A percentile compares a stretch with the other conserved stretches of the same genome.
phyloP scores from a whole-genome alignment of 2,888 invertebrate species.

The Chymomyza caudatula region DNA sequence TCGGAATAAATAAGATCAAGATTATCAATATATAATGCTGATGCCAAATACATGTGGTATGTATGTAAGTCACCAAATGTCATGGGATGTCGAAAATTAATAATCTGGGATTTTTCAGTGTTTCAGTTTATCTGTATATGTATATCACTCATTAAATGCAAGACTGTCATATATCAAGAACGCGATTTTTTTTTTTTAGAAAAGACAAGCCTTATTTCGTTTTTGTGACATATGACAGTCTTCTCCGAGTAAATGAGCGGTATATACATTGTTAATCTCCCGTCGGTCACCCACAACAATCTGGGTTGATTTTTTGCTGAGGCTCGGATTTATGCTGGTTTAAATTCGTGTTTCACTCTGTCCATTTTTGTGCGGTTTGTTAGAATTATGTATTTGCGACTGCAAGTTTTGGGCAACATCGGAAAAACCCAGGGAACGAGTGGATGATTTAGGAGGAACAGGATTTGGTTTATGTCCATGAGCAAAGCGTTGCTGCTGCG shows the following conservation, averaged over 20 bases:
- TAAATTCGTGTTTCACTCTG: conserved; percentile 67
- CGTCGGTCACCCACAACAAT: too few species aligned
- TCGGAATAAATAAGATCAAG: too few species aligned
- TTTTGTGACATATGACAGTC: too few species aligned
- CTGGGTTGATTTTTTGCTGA: too few species aligned
- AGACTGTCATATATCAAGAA: too few species aligned
- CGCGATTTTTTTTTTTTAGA: too few species aligned
- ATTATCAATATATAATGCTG: too few species aligned
- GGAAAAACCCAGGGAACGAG: conserved; percentile 30
- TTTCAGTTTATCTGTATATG: background rate
- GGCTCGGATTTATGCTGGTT: background rate
- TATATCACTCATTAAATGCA: too few species aligned
- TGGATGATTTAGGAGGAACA: conserved; percentile 15
- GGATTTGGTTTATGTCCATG: conserved; percentile 38
- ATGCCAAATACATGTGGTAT: too few species aligned
- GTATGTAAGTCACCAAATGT: too few species aligned
- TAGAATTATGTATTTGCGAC: conserved; percentile 20
- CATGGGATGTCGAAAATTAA: background rate
- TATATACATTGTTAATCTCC: background rate
- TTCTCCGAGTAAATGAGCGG: too few species aligned
- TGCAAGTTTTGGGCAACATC: conserved; percentile 46
- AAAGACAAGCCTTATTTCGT: too few species aligned
- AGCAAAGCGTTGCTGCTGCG: conserved; percentile 50
- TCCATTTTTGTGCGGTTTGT: conserved; percentile 34
- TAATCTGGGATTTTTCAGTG: background rate